Percentiles rank a stretch among this genome's conserved stretches.
Conservation (phyloP, 2,888 invertebrate species). For the Athetis lepigone region DNA sequence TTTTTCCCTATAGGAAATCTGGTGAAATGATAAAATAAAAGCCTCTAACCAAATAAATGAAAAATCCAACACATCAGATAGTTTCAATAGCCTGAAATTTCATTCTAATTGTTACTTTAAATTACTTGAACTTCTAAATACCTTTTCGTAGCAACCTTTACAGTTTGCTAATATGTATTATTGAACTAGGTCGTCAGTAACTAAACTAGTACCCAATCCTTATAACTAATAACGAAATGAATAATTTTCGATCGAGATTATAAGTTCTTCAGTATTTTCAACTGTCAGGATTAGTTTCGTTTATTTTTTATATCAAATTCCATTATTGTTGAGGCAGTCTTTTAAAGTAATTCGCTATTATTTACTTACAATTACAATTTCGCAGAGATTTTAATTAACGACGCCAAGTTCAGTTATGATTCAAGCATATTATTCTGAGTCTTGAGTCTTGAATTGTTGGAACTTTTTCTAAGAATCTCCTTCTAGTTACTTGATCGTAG, state of each 20-base stretch:
- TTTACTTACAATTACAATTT: not conserved
- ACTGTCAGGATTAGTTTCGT: slow-evolving; percentile 4
- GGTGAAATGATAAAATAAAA: not conserved
- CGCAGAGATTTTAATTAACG: not conserved
- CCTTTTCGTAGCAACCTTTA: slow-evolving; percentile 28
- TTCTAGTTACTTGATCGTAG: slow-evolving; percentile 3
- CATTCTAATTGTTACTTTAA: slow-evolving; percentile 4
- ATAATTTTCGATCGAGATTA: slow-evolving; percentile 8
- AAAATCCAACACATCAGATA: not conserved
- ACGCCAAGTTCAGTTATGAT: not conserved
- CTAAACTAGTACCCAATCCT: no score
- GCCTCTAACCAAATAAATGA: not conserved
- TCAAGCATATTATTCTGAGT: not conserved
- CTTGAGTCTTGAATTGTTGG: not conserved
- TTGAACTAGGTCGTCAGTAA: slow-evolving; percentile 14
- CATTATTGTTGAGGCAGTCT: not conserved
- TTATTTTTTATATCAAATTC: not conserved
- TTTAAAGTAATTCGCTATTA: not conserved
- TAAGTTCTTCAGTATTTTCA: slow-evolving; percentile 2
- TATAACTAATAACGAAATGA: slow-evolving; percentile 10
- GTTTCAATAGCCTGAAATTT: slow-evolving; percentile 1
- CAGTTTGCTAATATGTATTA: slow-evolving; percentile 18
- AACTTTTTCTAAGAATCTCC: not conserved
- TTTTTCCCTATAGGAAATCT: not conserved
- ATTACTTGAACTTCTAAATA: slow-evolving; percentile 27